Percentiles rank a stretch among this genome's conserved stretches.
These are phyloP conservation scores for Ciona savignyi DNA, from an alignment of 23 tunicate species.

Conservation along the genomic window DNA sequence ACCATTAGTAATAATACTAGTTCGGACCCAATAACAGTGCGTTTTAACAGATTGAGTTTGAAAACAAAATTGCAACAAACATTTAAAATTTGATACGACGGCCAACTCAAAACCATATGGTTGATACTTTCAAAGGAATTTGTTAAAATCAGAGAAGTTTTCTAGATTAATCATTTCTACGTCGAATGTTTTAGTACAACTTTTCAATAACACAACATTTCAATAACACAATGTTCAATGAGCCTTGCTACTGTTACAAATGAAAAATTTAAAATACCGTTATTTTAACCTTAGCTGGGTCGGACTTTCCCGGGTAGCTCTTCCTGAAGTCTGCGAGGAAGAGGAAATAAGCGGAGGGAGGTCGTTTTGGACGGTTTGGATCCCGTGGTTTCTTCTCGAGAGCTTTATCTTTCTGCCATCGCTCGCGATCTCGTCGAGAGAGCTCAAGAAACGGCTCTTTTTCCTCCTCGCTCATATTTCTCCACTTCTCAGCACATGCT, in stretches of 20 bases:
- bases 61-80: too few relatives aligned
- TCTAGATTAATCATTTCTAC: too few relatives aligned
- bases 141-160: too few relatives aligned
- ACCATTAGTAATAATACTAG: too few relatives aligned
- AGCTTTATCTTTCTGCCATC: slow-evolving; percentile 92
- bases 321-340: slow-evolving; percentile 83
- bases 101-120: too few relatives aligned
- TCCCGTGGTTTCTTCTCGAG: slow-evolving; percentile 94
- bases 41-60: too few relatives aligned
- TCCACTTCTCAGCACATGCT: slow-evolving; percentile 98
- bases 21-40: too few relatives aligned
- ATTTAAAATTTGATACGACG: too few relatives aligned
- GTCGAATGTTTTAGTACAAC: too few relatives aligned
- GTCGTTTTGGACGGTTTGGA: slow-evolving; percentile 91
- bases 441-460: slow-evolving; percentile 89
- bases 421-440: slow-evolving; percentile 73
- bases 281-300: slow-evolving; percentile 76
- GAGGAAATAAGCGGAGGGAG: slow-evolving; percentile 87
- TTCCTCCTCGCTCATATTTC: slow-evolving; percentile 87
- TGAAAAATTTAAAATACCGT: neutral
- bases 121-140: too few relatives aligned
- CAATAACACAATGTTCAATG: too few relatives aligned
- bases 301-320: slow-evolving; percentile 51
- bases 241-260: neutral
- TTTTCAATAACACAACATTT: too few relatives aligned